Evolutionary conservation across 2,888 invertebrate species (phyloP), one percentile per base, ranked within the genome.

Genomic region (Disparrhopalites patrizii): DNA sequence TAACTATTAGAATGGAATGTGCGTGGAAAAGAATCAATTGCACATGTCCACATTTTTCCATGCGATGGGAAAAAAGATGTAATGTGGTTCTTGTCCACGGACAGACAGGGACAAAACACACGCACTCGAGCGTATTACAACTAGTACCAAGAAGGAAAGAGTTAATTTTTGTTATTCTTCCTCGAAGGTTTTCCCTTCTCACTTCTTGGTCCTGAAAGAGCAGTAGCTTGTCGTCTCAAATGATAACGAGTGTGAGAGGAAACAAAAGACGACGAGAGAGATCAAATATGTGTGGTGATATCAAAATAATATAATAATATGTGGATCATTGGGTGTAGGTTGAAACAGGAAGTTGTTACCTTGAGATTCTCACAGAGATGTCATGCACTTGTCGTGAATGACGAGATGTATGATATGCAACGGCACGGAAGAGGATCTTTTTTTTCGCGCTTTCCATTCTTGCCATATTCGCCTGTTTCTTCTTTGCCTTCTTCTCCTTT

Each of bases 311-410:
- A n/a, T n/a, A n/a, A n/a, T n/a, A n/a, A n/a, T n/a, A n/a, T n/a
- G n/a, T n/a, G n/a, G n/a, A n/a, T n/a, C n/a, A n/a, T n/a, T n/a
- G n/a, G n/a, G n/a, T n/a, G n/a, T n/a, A n/a, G n/a, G n/a, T n/a
- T n/a, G 40, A 10, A 57, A 43, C 57, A 43, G 40, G 15, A 27
- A 57, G 20, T 27, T 25, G 18, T 56, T 43, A 28, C 57, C 57
- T 57, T 57, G 57, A 57, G 57, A 57, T 40, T 57, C 27, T 38
- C 8, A n/a, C n/a, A n/a, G 47, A 47, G 47, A 23, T 40, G 28
- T 38, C 23, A 57, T 57, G 27, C 13, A 25, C 38, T 25, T 25
- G 43, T 57, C 40, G 43, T 38, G 57, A 57, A 40, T 38, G 40
- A 43, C 27, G 25, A 25, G 43, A 36, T 27, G 57, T 38, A 18